Conservation (phyloP, 2,888 invertebrate genomes). For the Nomada fabriciana region DNA sequence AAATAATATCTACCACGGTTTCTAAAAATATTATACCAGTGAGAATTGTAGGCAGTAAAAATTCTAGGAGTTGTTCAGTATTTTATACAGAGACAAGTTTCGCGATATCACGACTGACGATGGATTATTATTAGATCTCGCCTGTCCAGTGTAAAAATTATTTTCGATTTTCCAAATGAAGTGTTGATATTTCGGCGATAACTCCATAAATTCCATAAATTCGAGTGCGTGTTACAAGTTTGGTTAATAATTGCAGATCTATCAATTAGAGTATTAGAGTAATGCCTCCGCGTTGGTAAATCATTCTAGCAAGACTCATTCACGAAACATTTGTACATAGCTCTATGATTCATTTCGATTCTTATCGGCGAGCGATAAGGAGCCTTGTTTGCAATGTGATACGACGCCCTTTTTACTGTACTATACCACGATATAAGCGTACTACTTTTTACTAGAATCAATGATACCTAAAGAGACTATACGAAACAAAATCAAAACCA, state of each 20-base stretch:
- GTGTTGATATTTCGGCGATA: neutral
- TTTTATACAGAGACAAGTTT: neutral
- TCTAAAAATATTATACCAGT: neutral
- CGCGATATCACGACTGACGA: conserved; percentile 1
- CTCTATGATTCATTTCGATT: conserved; percentile 72
- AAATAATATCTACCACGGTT: neutral
- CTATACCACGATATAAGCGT: conserved; percentile 29
- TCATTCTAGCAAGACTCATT: conserved; percentile 63
- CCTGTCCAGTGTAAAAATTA: neutral
- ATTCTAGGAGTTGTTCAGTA: too few species aligned
- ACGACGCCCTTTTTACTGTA: conserved; percentile 59
- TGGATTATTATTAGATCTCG: too few species aligned
- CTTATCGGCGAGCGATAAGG: conserved; percentile 77
- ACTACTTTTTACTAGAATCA: conserved; percentile 33
- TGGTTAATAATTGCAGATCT: neutral
- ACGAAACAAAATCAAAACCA: neutral
- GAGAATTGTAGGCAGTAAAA: neutral
- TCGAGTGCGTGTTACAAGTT: neutral
- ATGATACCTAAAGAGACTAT: neutral
- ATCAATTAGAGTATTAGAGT: conserved; percentile 15
- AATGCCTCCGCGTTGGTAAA: conserved; percentile 25
- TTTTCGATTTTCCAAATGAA: neutral
- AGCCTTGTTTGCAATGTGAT: conserved; percentile 78
- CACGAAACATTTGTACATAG: conserved; percentile 65
- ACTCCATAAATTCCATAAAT: too few species aligned